Evolutionary conservation across 2,888 invertebrate species (phyloP), one percentile per base, ranked within the genome.

Genomic region (Meiosimyza platycephala): DNA sequence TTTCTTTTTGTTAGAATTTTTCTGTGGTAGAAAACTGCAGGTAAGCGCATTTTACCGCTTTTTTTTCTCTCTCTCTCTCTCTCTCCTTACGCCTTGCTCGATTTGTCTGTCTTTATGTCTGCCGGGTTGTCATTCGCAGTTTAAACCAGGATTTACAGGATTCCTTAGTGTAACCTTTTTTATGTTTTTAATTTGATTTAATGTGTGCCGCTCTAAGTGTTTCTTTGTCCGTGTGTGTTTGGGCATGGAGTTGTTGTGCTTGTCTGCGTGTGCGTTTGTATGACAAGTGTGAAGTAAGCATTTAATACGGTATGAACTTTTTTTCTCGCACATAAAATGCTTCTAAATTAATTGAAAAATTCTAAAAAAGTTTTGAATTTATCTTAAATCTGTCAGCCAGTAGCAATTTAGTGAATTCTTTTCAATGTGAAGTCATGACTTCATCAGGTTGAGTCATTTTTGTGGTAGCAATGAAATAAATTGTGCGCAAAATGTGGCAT

Each of bases 181-280:
- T 77, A 79, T 79, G 78, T 79, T 80, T 83, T 83, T 82, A 82
- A 82, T 82, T 82, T 82, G 83, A 82, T 82, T 82, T 82, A 82
- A 82, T 80, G 80, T 72, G 60, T 18, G 67, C 40, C 13, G 28
- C 50, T 52, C 12, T 70, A n/a, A 55, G 16, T 54, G 33, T 52
- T 54, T 22, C 6, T 40, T 7, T 40, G 18, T 64, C 40, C 51
- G 3, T 33, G 15, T 66, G 28, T 63, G 50, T 33, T 4, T 60
- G 33, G 22, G 28, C 11, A 18, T 54, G 28, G 51, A 51, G 55
- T 65, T 40, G 18, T 1, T 64, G 57, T 68, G 47, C 57, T 64
- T 69, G 48, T 64, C 50, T 55, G 52, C 60, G 64, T 12, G 54
- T 18, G 54, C 48, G 9, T 33, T 6, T n/a, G 16, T 64, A 15